Conservation (phyloP, 2,797 vertebrate genomes). For the Rhincodon typus region DNA sequence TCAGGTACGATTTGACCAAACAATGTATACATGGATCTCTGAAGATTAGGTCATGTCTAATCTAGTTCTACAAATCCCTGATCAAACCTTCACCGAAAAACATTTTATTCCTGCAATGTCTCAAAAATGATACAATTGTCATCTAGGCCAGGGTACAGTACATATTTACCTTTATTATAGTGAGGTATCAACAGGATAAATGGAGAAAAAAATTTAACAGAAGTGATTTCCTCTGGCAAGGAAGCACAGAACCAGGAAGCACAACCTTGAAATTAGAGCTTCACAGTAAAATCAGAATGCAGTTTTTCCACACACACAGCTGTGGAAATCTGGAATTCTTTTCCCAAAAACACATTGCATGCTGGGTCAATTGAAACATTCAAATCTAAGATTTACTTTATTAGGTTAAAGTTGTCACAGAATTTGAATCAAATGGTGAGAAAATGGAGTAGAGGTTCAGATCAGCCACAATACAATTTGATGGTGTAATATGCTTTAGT, state of each 20-base stretch:
- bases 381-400: neutral
- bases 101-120: neutral
- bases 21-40: neutral
- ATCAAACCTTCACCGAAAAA: neutral
- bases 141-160: neutral
- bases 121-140: neutral
- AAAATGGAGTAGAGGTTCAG: neutral
- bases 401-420: neutral
- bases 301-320: neutral
- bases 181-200: neutral
- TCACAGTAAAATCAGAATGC: neutral
- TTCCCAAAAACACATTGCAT: neutral
- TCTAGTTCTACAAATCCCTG: neutral
- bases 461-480: neutral
- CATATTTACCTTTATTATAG: no score
- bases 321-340: neutral
- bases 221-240: neutral
- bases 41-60: no score
- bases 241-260: neutral
- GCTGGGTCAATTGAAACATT: neutral
- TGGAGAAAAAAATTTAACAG: neutral
- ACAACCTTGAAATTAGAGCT: neutral
- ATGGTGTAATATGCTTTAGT: neutral
- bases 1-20: neutral
- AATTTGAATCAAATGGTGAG: neutral